Evolutionary conservation across 1,140 invertebrate genomes (phyloP), one percentile per base, ranked within the genome.

Genomic region (Caenorhabditis latens): DNA sequence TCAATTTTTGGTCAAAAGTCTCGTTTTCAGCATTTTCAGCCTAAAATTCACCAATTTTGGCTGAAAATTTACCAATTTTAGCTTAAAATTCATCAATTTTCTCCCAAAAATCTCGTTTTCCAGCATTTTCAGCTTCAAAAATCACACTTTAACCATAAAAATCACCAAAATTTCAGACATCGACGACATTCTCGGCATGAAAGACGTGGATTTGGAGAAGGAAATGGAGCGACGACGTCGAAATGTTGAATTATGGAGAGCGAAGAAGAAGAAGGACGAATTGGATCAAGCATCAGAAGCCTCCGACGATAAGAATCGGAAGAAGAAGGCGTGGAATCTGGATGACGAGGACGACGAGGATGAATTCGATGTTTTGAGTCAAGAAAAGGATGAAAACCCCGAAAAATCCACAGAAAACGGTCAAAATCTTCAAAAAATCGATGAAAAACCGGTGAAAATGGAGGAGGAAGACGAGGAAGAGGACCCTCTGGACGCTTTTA

Each of bases 401-500:
- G 13, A 43, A 84, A 40, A 84, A 67, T 16, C 43, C 79, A 46
- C 61, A 83, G 21, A 16, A 83, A 57, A 84, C 79, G 21, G 48
- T 40, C 9, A 24, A 16, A 19, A 53, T 13, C 1, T 46, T 82
- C 24, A 63, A 83, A 42, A n/a, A 24, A 24, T 83, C 84, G 48
- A 42, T 86, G 82, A 83, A 42, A n/a, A 24, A 24, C 84, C 84
- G 48, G 48, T 86, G 13, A 90, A 88, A 83, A 85, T 85, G 65
- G 90, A 91, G 57, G 88, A 89, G 42, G 88, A 90, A 9, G 90
- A 88, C 53, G 90, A 89, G 88, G 97, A 98, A 93, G 95, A 97
- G 71, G 97, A 99, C 94, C 96, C 97, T 16, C 93, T 99, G 8
- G 97, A 99, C 95, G 97, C 97, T 9, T 99, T 96, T 92, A 99